phyloP scores from a whole-genome alignment of 2,797 vertebrate genomes.

The Betta splendens region DNA sequence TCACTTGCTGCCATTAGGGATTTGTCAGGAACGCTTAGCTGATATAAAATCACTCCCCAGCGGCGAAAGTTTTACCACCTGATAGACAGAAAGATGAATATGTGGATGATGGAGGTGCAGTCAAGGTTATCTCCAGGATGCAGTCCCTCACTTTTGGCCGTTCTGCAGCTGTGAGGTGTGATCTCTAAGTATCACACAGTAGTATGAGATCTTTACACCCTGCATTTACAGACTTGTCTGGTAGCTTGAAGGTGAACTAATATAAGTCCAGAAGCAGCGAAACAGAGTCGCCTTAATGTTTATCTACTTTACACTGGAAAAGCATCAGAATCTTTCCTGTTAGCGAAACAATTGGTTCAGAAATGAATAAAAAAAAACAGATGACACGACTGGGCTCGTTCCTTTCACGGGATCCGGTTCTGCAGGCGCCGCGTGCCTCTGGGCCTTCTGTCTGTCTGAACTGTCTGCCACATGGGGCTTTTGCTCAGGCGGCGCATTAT shows the following conservation, averaged over 20 bases:
- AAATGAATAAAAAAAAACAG: slow-evolving; percentile 20
- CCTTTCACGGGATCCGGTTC: slow-evolving; percentile 31
- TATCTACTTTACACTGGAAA: slow-evolving; percentile 22
- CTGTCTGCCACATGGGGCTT: slow-evolving; percentile 27
- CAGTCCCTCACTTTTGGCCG: slow-evolving; percentile 1
- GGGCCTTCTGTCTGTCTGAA: slow-evolving; percentile 42
- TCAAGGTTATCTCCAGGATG: slow-evolving; percentile 13
- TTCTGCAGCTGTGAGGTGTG: not conserved
- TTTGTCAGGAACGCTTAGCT: slow-evolving; percentile 57
- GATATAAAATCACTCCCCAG: slow-evolving; percentile 41
- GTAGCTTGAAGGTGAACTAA: not conserved
- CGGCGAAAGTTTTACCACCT: slow-evolving; percentile 20
- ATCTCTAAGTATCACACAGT: no score
- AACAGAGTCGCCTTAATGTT: not conserved
- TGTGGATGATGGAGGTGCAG: slow-evolving; percentile 4
- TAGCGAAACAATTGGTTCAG: slow-evolving; percentile 26
- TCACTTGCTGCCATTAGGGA: slow-evolving; percentile 60
- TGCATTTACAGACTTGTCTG: slow-evolving; percentile 1
- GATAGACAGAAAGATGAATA: slow-evolving; percentile 26
- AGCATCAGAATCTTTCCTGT: slow-evolving; percentile 3
- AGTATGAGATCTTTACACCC: not conserved
- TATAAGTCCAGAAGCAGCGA: slow-evolving; percentile 1
- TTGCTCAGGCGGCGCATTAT: slow-evolving; percentile 48
- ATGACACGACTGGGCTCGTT: slow-evolving; percentile 25
- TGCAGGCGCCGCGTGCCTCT: slow-evolving; percentile 33